Evolutionary conservation across 2,113 vertebrate genomes (phyloP).

Genomic region (Oxyura jamaicensis): DNA sequence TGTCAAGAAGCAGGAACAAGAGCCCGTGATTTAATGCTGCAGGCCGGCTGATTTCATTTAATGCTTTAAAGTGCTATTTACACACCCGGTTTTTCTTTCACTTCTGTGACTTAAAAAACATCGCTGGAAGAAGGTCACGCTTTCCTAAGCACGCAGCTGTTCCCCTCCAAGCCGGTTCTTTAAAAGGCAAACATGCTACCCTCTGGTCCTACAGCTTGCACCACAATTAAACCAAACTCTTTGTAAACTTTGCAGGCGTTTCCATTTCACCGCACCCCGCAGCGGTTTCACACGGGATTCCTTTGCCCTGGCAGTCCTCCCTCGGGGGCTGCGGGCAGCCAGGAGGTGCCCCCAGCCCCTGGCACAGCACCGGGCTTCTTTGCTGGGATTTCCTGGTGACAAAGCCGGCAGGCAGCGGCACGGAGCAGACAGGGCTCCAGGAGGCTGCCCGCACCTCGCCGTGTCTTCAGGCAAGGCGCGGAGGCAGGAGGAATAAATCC

Average conservation of each 20-base stretch:
- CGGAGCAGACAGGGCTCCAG: slow-evolving; percentile 19
- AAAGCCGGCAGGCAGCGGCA: background rate
- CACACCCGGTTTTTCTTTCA: background rate
- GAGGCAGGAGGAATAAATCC: background rate
- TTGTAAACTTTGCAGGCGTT: background rate
- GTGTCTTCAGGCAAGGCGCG: background rate
- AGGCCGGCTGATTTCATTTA: background rate
- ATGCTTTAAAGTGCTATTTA: background rate
- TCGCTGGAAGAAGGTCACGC: background rate
- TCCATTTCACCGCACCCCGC: background rate
- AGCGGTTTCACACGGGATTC: background rate
- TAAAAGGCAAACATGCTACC: background rate
- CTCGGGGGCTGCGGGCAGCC: background rate
- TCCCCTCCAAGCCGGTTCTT: background rate
- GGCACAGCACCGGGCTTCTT: background rate
- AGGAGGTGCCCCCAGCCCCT: background rate
- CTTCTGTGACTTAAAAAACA: background rate
- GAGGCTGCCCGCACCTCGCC: slow-evolving; percentile 1
- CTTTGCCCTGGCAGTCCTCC: background rate
- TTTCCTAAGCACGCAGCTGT: fast-evolving
- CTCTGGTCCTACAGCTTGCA: fast-evolving
- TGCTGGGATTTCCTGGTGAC: background rate
- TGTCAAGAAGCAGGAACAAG: background rate
- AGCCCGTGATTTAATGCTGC: background rate
- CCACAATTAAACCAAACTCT: background rate